Evolutionary conservation across 2,113 vertebrate genomes (phyloP), one percentile per base, ranked within the genome.

Genomic region (Dipodomys merriami): DNA sequence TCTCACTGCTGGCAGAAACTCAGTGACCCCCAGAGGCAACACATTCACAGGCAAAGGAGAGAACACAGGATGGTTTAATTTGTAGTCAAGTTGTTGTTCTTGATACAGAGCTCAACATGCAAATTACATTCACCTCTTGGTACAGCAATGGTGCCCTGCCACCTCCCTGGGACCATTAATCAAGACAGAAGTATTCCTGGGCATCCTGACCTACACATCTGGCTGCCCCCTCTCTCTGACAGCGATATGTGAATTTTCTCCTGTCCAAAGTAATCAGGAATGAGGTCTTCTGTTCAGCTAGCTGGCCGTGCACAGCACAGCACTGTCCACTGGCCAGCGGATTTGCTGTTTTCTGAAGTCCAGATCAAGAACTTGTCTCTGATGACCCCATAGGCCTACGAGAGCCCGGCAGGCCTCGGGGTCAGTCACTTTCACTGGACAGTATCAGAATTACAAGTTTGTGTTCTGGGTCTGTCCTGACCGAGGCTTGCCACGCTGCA

Each of bases 21-120:
- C 16, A 79, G 67, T 67, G 74, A 94, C 49, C 46, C 86, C 74
- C 33, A 93, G 65, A 96, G 65, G 74, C 84, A 95, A 91, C 46
- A 49, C 20, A 69, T 72, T 71, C 67, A 95, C 44, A 94, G 88
- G 74, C 91, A 82, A 65, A 91, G 76, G 83, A 90, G 76, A 94
- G 87, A 90, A 91, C 88, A 93, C 91, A 95, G 91, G 74, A 79
- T 22, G 72, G 82, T 96, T 97, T 96, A 96, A 96, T 96, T 72
- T 86, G 69, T 81, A 88, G 82, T 69, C 60, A 94, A 93, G 80
- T 82, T 22, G 4, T 82, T 96, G 93, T 96, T 93, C 73, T 86
- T 93, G 68, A 94, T 90, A 96, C 91, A 91, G 87, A 5, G 64
- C 65, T 96, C 93, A 94, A 73, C 87, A 95, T 95, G 96, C 92